Base-by-base conservation (phyloP, 1,140 invertebrate genomes). In the Coenobita brevimanus region DNA sequence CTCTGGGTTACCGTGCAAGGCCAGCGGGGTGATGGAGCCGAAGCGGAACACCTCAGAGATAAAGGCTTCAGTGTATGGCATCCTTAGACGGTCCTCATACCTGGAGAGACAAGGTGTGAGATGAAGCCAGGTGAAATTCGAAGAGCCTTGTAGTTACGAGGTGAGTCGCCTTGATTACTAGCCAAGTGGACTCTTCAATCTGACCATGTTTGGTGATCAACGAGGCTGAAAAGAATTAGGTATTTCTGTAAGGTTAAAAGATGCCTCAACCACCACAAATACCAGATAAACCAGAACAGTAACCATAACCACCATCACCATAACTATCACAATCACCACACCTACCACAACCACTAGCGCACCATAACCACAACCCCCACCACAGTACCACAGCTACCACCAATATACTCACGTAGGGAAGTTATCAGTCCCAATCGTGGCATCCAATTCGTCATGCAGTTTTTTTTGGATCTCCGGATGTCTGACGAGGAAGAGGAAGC, bases 401-500 rank as follows among this genome's bases (percentile, higher is more conserved):
- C n/a, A n/a, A 67, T n/a, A 54, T 6, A 67, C 76, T 60, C 24
- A 91, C 60, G 81, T 89, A 1, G 89, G 88, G 13, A 50, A 76
- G 60, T 91, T 84, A 10, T 91, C 91, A 13, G 54, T 87, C 13
- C 92, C 92, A 30, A 92, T 75, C 0, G 89, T 88, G 8, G 75
- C 60, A n/a, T 84, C 67, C 60, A 89, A 4, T 46, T 90, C 89
- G 15, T 78, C 57, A 57, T 33, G 80, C 33, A 90, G 75, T 38
- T 67, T 82, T 10, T 67, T 93, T 92, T 96, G 95, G 69, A 96
- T 94, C 3, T 95, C 93, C 13, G 95, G 95, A 93, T 97, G 92
- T 33, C 94, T 92, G 0, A 96, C 95, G 93, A 98, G 95, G 87
- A 96, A 95, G 10, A 99, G 93, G n/a, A 98, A 92, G 89, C 97